Evolutionary conservation across 2,113 vertebrate species (phyloP).

Genomic region (Rynchops niger): DNA sequence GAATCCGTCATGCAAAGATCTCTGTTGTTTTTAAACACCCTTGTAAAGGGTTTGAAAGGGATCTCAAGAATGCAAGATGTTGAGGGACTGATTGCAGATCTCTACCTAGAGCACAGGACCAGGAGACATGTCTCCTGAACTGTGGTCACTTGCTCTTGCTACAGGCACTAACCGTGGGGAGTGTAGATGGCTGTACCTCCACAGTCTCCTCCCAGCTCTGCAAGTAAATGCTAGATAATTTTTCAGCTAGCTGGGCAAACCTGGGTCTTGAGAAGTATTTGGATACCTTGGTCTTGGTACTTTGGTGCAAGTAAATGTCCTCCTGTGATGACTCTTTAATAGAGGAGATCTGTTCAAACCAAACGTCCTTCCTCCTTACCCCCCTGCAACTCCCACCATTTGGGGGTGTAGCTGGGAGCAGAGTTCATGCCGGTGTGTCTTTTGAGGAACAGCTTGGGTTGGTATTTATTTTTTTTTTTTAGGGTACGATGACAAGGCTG

Average conservation of each 20-base stretch:
- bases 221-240: neutral
- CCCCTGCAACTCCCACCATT: neutral
- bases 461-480: too few species aligned
- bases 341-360: neutral
- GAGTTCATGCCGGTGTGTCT: neutral
- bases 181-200: neutral
- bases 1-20: neutral
- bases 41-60: neutral
- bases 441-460: neutral
- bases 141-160: neutral
- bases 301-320: neutral
- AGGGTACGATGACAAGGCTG: neutral
- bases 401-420: neutral
- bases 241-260: neutral
- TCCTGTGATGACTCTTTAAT: neutral
- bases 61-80: neutral
- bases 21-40: neutral
- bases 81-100: neutral
- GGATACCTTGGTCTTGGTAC: neutral
- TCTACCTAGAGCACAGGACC: neutral
- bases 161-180: neutral
- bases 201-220: neutral
- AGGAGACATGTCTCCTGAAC: neutral
- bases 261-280: neutral
- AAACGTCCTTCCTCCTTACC: neutral